Percentiles rank a stretch among this genome's conserved stretches.
phyloP scores from a whole-genome alignment of 1,140 invertebrate species.

The Meloidogyne chitwoodi region DNA sequence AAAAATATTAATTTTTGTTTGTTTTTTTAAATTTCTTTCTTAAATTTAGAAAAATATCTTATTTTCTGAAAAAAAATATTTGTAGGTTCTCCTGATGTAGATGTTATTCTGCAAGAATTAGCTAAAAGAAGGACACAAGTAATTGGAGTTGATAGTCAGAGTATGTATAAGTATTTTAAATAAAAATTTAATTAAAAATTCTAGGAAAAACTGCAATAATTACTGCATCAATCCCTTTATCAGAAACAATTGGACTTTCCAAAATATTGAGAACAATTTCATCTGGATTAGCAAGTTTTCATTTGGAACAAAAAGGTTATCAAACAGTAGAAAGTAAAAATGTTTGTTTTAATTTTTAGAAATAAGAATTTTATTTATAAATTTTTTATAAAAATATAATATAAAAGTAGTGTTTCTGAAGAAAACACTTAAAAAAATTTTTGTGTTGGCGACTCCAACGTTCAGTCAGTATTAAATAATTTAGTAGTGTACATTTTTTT shows the following conservation, averaged over 20 bases:
- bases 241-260: slow-evolving; percentile 24
- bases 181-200: background rate
- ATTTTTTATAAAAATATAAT: background rate
- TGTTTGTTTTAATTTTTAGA: background rate
- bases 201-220: slow-evolving; percentile 8
- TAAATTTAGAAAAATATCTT: too few species aligned
- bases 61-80: background rate
- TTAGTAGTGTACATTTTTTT: background rate
- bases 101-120: slow-evolving; percentile 15
- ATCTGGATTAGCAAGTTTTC: slow-evolving; percentile 19
- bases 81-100: background rate
- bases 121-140: slow-evolving; percentile 7
- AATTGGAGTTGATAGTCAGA: slow-evolving; percentile 2
- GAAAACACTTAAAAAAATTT: too few species aligned
- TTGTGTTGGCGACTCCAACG: too few species aligned
- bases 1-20: too few species aligned
- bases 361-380: background rate
- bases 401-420: too few species aligned
- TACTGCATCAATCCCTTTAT: slow-evolving; percentile 22
- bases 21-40: too few species aligned
- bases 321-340: background rate
- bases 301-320: slow-evolving; percentile 19
- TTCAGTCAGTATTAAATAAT: too few species aligned
- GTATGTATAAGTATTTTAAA: background rate
- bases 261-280: slow-evolving; percentile 20